Evolutionary conservation across 2,113 vertebrate genomes (phyloP).

Genomic region (Penelope pileata): DNA sequence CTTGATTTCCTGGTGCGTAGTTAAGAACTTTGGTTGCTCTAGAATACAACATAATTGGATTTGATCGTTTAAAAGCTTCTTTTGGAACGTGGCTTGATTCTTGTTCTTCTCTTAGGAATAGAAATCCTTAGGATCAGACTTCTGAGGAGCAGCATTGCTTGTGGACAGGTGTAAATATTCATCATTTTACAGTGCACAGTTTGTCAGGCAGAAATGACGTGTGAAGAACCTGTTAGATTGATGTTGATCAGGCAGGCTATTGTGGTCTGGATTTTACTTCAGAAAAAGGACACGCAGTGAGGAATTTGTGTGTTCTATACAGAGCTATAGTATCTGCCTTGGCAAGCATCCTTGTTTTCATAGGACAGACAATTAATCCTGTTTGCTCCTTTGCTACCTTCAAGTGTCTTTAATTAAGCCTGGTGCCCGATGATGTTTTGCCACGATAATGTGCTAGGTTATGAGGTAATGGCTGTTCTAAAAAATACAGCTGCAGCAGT

Average conservation of each 20-base stretch:
- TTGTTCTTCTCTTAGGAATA: not conserved
- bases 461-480: not conserved
- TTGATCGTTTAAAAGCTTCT: not conserved
- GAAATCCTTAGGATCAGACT: not conserved
- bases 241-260: not conserved
- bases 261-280: not conserved
- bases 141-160: not conserved
- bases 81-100: not conserved
- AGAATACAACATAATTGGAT: not conserved
- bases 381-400: not conserved
- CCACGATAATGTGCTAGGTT: not conserved
- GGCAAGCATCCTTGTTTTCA: not conserved
- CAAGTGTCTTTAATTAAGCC: slow-evolving; percentile 5
- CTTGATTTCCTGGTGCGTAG: not conserved
- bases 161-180: not conserved
- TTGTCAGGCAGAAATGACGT: not conserved
- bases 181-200: not conserved
- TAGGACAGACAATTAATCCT: not conserved
- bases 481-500: not conserved
- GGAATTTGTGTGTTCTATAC: not conserved
- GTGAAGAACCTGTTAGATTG: not conserved
- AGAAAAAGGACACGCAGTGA: not conserved
- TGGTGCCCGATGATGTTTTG: not conserved
- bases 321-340: not conserved
- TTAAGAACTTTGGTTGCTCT: not conserved